Evolutionary conservation across 2,888 invertebrate genomes (phyloP), one percentile per base, ranked within the genome.

Genomic region (Dendrolimus pini): DNA sequence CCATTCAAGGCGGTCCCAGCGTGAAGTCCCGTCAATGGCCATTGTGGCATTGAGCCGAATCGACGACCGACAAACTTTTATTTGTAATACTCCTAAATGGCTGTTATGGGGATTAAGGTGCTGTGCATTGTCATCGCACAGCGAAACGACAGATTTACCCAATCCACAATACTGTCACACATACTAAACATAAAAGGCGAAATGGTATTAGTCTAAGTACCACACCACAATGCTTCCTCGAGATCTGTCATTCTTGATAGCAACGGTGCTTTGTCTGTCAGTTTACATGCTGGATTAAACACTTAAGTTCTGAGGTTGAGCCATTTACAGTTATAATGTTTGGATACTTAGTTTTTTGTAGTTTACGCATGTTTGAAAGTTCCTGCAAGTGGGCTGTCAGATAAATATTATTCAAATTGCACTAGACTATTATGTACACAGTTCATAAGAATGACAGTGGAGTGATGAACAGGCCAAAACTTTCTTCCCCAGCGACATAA

Each of bases 21-120:
- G 82, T 87, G 90, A 79, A 75, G 81, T 75, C 83, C 77, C 82
- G 80, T 89, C 83, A 89, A 88, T 89, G 83, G 83, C 80, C 65
- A 89, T 89, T 90, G 86, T 89, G 79, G 78, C 76, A 71, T 71
- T 75, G 70, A 77, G 72, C 68, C 75, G 80, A 74, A 71, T 69
- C 81, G 72, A 64, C 70, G 70, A 71, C 69, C 74, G 67, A 75
- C 85, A 81, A 87, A 88, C 86, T 89, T 87, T 85, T 90, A 89
- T 89, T 86, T 88, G 88, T 87, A 82, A 84, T 83, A 70, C 72
- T 81, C 80, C 84, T 89, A 89, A 89, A 89, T 89, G 88, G 83
- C 85, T 89, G 85, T 88, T 85, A 83, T 83, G 76, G 80, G 85
- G 89, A 88, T 89, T 89, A 89, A 79, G 81, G 83, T 81, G 78